Evolutionary conservation across 2,888 invertebrate species (phyloP).

Genomic region (Lycophotia porphyrea): DNA sequence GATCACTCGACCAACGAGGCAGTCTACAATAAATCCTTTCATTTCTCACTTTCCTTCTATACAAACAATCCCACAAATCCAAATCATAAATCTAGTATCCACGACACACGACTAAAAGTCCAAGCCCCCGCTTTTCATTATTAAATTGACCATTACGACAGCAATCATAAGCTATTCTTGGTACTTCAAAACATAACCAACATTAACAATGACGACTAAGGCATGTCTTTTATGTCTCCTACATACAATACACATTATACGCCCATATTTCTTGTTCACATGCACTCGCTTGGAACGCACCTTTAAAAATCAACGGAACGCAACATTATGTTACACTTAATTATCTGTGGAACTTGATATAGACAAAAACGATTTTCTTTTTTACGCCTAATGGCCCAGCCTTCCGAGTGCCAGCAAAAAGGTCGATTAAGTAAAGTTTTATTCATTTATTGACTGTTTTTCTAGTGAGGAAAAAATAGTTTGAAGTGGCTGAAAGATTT

Average conservation of each 20-base stretch:
- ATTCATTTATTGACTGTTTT: constrained; percentile 53
- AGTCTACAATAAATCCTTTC: neutral
- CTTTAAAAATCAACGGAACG: constrained; percentile 69
- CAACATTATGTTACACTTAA: constrained; percentile 65
- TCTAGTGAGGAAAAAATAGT: constrained; percentile 33
- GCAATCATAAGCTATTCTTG: constrained; percentile 49
- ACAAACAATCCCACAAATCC: constrained; percentile 7
- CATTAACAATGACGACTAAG: constrained; percentile 43
- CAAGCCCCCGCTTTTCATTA: constrained; percentile 36
- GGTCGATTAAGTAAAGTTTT: constrained; percentile 52
- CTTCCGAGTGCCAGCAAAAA: constrained; percentile 56
- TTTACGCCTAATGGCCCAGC: constrained; percentile 54
- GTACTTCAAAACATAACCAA: constrained; percentile 51
- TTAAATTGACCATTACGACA: constrained; percentile 57
- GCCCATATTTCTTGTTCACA: constrained; percentile 66
- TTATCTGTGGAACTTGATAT: constrained; percentile 66
- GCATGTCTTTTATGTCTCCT: constrained; percentile 56
- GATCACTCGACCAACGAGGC: too few species aligned
- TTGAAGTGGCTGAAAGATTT: constrained; percentile 21
- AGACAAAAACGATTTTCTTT: constrained; percentile 58
- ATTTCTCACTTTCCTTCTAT: neutral
- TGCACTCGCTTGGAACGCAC: constrained; percentile 72
- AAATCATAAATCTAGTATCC: constrained; percentile 22
- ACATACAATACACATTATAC: constrained; percentile 53
- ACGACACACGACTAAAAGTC: neutral